Percentiles rank a stretch among this genome's conserved stretches.
Conservation (phyloP, 1,140 invertebrate species). For the Saxidomus purpurata region DNA sequence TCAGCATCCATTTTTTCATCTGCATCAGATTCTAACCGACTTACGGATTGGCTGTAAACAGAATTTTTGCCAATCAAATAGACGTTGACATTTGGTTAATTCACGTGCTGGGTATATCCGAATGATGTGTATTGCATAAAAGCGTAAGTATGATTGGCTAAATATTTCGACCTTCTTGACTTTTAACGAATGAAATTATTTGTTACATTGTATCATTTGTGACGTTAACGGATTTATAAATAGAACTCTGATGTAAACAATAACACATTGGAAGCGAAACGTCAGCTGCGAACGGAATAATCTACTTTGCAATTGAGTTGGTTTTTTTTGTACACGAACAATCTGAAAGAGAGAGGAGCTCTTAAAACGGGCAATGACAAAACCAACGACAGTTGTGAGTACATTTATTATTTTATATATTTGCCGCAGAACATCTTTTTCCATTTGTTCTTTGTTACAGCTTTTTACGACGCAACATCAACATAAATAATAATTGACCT, state of each 20-base stretch:
- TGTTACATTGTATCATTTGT: slow-evolving; percentile 46
- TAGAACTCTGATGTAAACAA: slow-evolving; percentile 80
- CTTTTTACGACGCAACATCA: slow-evolving; percentile 14
- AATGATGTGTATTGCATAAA: neutral
- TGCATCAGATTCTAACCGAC: slow-evolving; percentile 1
- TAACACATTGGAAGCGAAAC: slow-evolving; percentile 34
- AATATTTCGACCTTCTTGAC: neutral
- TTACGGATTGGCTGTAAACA: slow-evolving; percentile 6
- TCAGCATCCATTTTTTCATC: slow-evolving; percentile 56
- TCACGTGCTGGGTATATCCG: slow-evolving; percentile 1
- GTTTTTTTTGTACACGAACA: neutral
- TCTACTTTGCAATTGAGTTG: neutral
- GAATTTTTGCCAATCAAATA: slow-evolving; percentile 41
- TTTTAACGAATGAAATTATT: slow-evolving; percentile 25
- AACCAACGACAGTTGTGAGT: slow-evolving; percentile 82
- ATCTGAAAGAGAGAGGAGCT: no score
- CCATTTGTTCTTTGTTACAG: neutral
- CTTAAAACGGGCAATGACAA: slow-evolving; percentile 74
- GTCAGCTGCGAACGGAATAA: neutral
- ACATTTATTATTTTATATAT: neutral
- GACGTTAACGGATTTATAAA: slow-evolving; percentile 69
- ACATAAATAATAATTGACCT: neutral
- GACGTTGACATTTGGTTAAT: neutral
- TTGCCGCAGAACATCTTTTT: neutral
- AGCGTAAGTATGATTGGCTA: slow-evolving; percentile 15